These are phyloP conservation scores for Nansenia antarctica DNA, from an alignment of 2,113 vertebrate species.

Conservation along the genomic window DNA sequence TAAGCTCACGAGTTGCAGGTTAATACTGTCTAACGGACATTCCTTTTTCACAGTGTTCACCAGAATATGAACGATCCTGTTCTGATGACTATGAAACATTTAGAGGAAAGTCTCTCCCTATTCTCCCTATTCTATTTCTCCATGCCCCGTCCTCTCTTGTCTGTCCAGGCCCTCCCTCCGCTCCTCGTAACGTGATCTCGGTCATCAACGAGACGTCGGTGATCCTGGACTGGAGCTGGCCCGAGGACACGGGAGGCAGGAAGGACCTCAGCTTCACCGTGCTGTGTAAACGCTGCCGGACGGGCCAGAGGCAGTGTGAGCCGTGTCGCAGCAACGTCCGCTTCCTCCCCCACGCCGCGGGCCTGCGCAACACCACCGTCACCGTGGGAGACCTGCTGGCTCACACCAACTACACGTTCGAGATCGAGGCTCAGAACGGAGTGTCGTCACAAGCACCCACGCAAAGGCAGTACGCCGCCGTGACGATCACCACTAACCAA, in stretches of 20 bases:
- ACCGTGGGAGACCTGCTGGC: conserved; percentile 92
- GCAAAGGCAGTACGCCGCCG: conserved; percentile 87
- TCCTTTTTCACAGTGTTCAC: too few species aligned
- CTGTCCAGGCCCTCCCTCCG: conserved; percentile 86
- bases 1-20: too few species aligned
- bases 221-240: conserved; percentile 98
- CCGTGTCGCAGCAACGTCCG: conserved; percentile 86
- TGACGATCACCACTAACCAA: conserved; percentile 98
- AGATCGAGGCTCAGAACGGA: conserved; percentile 91
- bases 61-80: too few species aligned
- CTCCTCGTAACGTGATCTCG: conserved; percentile 95
- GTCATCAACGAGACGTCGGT: conserved; percentile 98
- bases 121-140: neutral
- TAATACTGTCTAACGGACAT: too few species aligned
- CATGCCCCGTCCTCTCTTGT: neutral
- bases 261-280: conserved; percentile 92
- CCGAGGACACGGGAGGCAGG: conserved; percentile 89
- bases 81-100: too few species aligned
- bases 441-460: conserved; percentile 83
- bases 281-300: conserved; percentile 89
- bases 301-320: conserved; percentile 77
- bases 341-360: conserved; percentile 87
- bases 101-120: neutral
- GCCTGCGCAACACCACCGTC: conserved; percentile 91
- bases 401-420: conserved; percentile 98